These are phyloP conservation scores for Coptotermes formosanus DNA, from an alignment of 1,140 invertebrate species.

Conservation along the genomic window DNA sequence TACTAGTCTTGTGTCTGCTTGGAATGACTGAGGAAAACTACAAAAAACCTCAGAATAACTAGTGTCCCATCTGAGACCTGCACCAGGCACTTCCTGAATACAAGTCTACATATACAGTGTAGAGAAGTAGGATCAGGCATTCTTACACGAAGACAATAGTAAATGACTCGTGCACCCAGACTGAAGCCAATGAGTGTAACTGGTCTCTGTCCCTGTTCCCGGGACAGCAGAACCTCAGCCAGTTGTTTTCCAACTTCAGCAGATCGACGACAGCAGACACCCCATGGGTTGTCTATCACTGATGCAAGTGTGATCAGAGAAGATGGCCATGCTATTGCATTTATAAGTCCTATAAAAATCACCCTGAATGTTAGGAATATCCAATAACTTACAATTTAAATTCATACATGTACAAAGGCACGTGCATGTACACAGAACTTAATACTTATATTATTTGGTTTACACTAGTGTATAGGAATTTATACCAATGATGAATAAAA, in stretches of 20 bases:
- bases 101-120: too few species aligned
- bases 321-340: slow-evolving; percentile 69
- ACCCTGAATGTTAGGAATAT: background rate
- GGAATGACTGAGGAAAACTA: too few species aligned
- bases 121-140: background rate
- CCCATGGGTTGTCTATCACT: slow-evolving; percentile 75
- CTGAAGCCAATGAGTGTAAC: slow-evolving; percentile 73
- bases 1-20: too few species aligned
- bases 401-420: slow-evolving; percentile 14
- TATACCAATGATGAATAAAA: too few species aligned
- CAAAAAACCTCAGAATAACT: too few species aligned
- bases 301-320: slow-evolving; percentile 61
- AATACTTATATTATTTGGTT: too few species aligned
- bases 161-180: slow-evolving; percentile 71
- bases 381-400: background rate
- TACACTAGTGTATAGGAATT: too few species aligned
- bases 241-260: slow-evolving; percentile 66
- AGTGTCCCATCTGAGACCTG: too few species aligned
- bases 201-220: slow-evolving; percentile 67
- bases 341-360: slow-evolving; percentile 55
- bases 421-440: background rate
- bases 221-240: slow-evolving; percentile 62
- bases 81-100: too few species aligned
- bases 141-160: slow-evolving; percentile 60
- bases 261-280: slow-evolving; percentile 65